Conservation (phyloP, 2,888 invertebrate genomes). For the Drosophila pseudotalamancana region DNA sequence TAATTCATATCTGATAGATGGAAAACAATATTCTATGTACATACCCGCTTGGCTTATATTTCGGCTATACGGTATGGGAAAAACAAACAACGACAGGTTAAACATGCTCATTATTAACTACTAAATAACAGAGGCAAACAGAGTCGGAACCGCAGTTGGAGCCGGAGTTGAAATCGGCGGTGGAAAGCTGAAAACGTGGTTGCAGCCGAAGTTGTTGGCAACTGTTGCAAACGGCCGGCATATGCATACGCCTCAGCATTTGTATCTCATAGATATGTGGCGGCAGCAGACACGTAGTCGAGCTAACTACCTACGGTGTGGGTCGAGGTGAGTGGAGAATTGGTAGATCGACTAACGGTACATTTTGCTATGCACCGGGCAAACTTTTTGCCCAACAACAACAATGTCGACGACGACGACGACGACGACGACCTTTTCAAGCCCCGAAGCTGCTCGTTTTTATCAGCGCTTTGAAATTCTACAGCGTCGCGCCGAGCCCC, state of each 20-base stretch:
- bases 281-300: constrained; percentile 38
- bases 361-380: constrained; percentile 73
- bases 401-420: constrained; percentile 16
- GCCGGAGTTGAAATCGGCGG: not conserved
- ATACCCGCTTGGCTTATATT: constrained; percentile 5
- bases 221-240: constrained; percentile 59
- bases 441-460: constrained; percentile 71
- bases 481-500: constrained; percentile 20
- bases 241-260: constrained; percentile 57
- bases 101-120: constrained; percentile 80
- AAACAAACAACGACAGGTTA: constrained; percentile 71
- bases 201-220: constrained; percentile 33
- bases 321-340: constrained; percentile 1
- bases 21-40: too few species aligned
- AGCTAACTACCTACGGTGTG: constrained; percentile 16
- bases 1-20: too few species aligned
- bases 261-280: constrained; percentile 73
- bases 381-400: constrained; percentile 53
- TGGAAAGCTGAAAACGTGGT: constrained; percentile 1
- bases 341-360: constrained; percentile 61
- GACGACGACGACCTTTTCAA: constrained; percentile 68
- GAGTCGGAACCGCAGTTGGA: constrained; percentile 13
- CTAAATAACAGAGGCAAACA: constrained; percentile 75
- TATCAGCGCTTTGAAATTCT: constrained; percentile 72
- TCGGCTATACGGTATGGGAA: constrained; percentile 27